Base-by-base conservation (phyloP, 1,140 invertebrate species). In the Tribolium castaneum region DNA sequence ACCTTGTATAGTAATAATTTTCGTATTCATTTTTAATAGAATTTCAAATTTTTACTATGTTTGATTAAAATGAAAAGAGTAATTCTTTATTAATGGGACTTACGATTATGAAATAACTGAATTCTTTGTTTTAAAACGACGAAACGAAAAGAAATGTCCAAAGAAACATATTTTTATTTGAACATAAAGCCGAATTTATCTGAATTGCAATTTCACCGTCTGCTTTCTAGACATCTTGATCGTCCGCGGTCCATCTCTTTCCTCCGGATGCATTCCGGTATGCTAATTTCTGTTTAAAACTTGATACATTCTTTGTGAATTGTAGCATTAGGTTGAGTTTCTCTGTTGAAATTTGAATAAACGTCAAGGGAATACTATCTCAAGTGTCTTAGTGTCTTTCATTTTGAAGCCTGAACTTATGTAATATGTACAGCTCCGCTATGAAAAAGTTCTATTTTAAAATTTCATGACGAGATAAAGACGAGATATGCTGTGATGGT, bases 251-350 rank as follows among this genome's bases (percentile, higher is more conserved):
- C 66, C 51, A 54, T 49, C 70, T 70, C 70, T 72, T 13, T 39
- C 22, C 34, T 72, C 73, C 12, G 51, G 39, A 56, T 56, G 66
- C 70, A 77, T 77, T 77, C 56, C 22, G 76, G 16, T 77, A 77
- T 77, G 76, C 76, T 72, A 77, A 77, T 77, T 77, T 72, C 76
- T 77, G 51, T 77, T 77, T 77, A 77, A 77, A 77, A 77, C 76
- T 77, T 77, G 70, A 77, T 70, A 77, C 52, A 70, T 77, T 77
- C 76, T 72, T 77, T 77, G 70, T 77, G 76, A 77, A 77, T 77
- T 77, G 71, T 73, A 73, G 71, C 45, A 54, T 73, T 73, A 73
- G 71, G 71, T 52, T 54, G 71, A 73, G 71, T 73, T 35, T 73
- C 30, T 73, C 49, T 73, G 71, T 34, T 73, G 71, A 73, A 73